Evolutionary conservation across 2,113 vertebrate genomes (phyloP), one percentile per base, ranked within the genome.

Genomic region (Chionis minor): DNA sequence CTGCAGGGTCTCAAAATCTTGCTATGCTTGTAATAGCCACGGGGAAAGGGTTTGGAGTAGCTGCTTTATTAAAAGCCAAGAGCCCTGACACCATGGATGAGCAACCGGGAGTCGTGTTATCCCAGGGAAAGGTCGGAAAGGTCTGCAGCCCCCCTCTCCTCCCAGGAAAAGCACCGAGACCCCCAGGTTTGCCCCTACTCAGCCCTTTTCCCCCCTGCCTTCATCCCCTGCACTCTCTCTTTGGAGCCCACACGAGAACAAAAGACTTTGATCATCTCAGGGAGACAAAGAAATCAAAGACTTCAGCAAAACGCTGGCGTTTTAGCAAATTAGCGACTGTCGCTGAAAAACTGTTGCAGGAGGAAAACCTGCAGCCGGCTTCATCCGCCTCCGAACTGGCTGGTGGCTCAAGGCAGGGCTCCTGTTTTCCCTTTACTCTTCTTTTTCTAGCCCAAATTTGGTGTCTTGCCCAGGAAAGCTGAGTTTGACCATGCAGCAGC

Each of bases 221-320:
- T 35, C 69, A 19, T 13, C 52, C 18, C 2, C 51, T 4, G 1
- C 1, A 1, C 11, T 72, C 49, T 18, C 47, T 40, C 89, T 65
- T 30, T 1, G 44, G 80, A 91, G 74, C 71, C 45, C 38, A 59
- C 28, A 59, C 0, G 28, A 85, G 88, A 94, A 90, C 92, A 95
- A 95, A 96, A 92, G 95, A 35, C 94, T 97, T 94, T 95, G 94
- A 95, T 94, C 49, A 17, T 42, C 86, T 59, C 56, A 7, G 35
- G 71, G 71, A 96, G 94, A 97, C 95, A 95, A 97, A 97, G 94
- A 92, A 96, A 96, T 94, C 92, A 92, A 90, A 97, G 91, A 59
- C 79, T 95, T 80, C 79, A 92, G 91, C 90, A 92, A 95, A 97
- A 88, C 5, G 62, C 81, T 9, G 45, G 18, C 16, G 4, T 44